Conservation (phyloP, 1,140 invertebrate genomes). For the Heliconius nattereri region DNA sequence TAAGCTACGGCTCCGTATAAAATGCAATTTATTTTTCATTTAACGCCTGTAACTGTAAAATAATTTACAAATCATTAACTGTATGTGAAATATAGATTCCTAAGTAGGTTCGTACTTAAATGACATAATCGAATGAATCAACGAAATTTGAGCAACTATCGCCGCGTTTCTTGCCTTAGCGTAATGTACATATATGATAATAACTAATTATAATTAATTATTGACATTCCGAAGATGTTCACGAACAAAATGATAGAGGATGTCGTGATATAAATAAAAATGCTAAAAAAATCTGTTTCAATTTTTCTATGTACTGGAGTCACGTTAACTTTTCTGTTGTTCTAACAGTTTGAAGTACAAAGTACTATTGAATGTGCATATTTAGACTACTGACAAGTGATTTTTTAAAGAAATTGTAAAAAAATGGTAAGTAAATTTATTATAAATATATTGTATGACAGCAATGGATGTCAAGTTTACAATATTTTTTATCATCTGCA, state of each 20-base stretch:
- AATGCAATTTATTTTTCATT: background rate
- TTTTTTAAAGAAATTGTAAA: background rate
- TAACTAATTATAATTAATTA: slow-evolving; percentile 15
- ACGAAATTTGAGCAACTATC: slow-evolving; percentile 29
- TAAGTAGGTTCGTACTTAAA: slow-evolving; percentile 28
- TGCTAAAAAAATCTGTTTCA: background rate
- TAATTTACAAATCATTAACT: background rate
- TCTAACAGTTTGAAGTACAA: background rate
- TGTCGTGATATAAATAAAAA: slow-evolving; percentile 7
- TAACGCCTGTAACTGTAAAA: background rate
- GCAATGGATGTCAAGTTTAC: too few species aligned
- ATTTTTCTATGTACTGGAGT: background rate
- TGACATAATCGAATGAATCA: slow-evolving; percentile 34
- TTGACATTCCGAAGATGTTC: slow-evolving; percentile 5
- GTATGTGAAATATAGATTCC: slow-evolving; percentile 24
- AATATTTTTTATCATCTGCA: too few species aligned
- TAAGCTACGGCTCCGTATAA: too few species aligned
- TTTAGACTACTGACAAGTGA: background rate
- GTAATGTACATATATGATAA: slow-evolving; percentile 6
- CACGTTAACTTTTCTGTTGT: slow-evolving; percentile 3
- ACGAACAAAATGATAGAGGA: slow-evolving; percentile 6
- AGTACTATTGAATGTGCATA: background rate
- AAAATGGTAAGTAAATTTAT: too few species aligned
- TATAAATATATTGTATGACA: too few species aligned
- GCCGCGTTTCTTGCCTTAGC: slow-evolving; percentile 24